Conservation (phyloP, 2,888 invertebrate genomes). For the Leucophenga montana region DNA sequence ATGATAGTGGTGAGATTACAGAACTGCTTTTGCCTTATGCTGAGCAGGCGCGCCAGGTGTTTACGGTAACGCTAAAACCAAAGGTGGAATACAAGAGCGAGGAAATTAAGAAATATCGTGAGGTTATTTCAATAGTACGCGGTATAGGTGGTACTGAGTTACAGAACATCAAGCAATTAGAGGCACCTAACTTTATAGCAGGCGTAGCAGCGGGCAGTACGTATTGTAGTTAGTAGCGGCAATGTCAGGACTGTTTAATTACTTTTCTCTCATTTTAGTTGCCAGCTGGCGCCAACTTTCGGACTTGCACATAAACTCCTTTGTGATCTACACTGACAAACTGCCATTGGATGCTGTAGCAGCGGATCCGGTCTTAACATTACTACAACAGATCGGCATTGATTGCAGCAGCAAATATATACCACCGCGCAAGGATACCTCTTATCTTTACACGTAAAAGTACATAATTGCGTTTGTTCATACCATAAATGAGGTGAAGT, state of each 20-base stretch:
- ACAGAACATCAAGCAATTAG: conserved; percentile 53
- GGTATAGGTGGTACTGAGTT: conserved; percentile 59
- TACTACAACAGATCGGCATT: conserved; percentile 59
- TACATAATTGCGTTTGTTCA: neutral
- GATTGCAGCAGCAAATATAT: conserved; percentile 58
- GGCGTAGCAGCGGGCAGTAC: conserved; percentile 70
- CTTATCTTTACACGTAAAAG: conserved; percentile 66
- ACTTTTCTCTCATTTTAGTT: conserved; percentile 51
- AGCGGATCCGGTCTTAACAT: conserved; percentile 64
- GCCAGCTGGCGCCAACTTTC: conserved; percentile 65
- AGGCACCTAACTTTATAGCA: conserved; percentile 70
- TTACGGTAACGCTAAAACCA: conserved; percentile 67
- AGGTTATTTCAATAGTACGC: conserved; percentile 64
- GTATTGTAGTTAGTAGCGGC: conserved; percentile 30
- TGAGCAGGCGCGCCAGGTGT: conserved; percentile 57
- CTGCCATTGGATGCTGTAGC: conserved; percentile 64
- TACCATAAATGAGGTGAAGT: neutral
- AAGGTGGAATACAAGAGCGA: conserved; percentile 70
- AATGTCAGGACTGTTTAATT: neutral
- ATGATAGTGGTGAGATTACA: conserved; percentile 63
- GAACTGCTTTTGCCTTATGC: conserved; percentile 63
- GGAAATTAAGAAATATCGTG: conserved; percentile 56
- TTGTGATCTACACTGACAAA: conserved; percentile 68
- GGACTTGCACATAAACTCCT: conserved; percentile 58
- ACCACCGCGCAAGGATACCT: conserved; percentile 62